These are phyloP conservation scores for Choloepus didactylus DNA, from an alignment of 2,797 vertebrate species.

Conservation along the genomic window DNA sequence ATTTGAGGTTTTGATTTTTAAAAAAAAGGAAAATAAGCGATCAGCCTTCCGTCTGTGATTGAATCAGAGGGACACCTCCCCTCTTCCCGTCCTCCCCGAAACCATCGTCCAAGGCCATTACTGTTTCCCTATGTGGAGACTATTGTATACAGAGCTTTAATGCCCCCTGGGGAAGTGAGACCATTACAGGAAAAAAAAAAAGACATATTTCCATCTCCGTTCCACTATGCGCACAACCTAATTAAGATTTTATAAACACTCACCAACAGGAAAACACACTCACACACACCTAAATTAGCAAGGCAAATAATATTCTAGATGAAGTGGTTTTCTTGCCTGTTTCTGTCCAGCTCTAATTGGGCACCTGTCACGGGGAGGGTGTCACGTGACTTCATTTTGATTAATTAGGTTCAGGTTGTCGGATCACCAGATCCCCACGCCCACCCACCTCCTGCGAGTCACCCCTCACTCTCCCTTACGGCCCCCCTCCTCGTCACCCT, in stretches of 20 bases:
- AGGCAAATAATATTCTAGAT: conserved; percentile 76
- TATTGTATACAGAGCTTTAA: background rate
- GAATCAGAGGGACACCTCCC: background rate
- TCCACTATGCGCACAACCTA: conserved; percentile 73
- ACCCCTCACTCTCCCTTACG: rapidly evolving
- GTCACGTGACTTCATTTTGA: conserved; percentile 24
- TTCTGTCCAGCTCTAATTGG: conserved; percentile 83
- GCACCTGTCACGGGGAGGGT: conserved; percentile 58
- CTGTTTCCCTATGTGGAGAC: conserved; percentile 47
- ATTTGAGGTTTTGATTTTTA: conserved; percentile 77
- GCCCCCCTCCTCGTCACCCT: rapidly evolving
- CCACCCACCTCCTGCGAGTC: background rate
- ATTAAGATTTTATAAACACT: conserved; percentile 85
- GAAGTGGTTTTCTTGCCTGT: conserved; percentile 75
- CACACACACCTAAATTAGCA: conserved; percentile 69
- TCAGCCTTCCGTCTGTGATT: conserved; percentile 59
- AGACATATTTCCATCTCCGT: conserved; percentile 63
- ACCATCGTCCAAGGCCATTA: conserved; percentile 26
- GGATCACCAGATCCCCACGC: rapidly evolving
- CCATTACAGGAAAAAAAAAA: conserved; percentile 61
- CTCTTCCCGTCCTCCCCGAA: background rate
- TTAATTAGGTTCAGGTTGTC: conserved; percentile 33
- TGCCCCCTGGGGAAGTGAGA: conserved; percentile 55
- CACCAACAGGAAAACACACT: conserved; percentile 60
- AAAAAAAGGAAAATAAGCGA: background rate